A percentile compares a stretch with the other conserved stretches of the same genome.
phyloP scores from a whole-genome alignment of 2,888 invertebrate genomes.

The Ceraclea dissimilis region DNA sequence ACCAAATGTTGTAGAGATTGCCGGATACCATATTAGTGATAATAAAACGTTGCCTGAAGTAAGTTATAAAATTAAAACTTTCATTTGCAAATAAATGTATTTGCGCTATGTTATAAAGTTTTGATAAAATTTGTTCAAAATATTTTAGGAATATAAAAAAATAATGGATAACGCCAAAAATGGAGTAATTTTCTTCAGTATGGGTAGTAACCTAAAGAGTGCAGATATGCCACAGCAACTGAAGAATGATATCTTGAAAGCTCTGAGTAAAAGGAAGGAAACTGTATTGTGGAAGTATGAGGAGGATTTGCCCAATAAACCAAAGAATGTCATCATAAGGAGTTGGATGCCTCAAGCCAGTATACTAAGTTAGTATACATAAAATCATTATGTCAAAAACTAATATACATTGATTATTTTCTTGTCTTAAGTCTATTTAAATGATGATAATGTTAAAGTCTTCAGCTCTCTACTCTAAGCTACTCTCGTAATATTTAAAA shows the following conservation, averaged over 20 bases:
- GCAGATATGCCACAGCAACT: conserved; percentile 33
- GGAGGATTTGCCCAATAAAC: conserved; percentile 31
- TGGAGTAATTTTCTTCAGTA: conserved; percentile 45
- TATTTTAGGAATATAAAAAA: conserved; percentile 34
- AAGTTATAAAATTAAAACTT: background rate
- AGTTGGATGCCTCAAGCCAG: conserved; percentile 41
- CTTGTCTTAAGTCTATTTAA: background rate
- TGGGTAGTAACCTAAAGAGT: conserved; percentile 41
- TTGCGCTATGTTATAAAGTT: too few species aligned
- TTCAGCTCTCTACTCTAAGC: too few species aligned
- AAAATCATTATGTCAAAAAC: conserved; percentile 12
- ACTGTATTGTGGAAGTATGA: conserved; percentile 45
- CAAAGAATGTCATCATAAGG: conserved; percentile 39
- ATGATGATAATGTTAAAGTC: background rate
- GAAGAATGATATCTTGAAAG: conserved; percentile 32
- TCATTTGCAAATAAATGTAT: too few species aligned
- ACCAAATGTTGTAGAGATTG: conserved; percentile 24
- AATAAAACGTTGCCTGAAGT: conserved; percentile 16
- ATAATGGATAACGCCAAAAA: conserved; percentile 38
- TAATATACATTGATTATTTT: too few species aligned
- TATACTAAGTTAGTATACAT: conserved; percentile 34
- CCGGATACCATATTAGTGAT: conserved; percentile 26
- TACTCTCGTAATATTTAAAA: too few species aligned
- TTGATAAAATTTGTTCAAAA: too few species aligned
- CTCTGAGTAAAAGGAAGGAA: conserved; percentile 40